Evolutionary conservation across 2,888 invertebrate species (phyloP), one percentile per base, ranked within the genome.

Genomic region (Clanis bilineata): DNA sequence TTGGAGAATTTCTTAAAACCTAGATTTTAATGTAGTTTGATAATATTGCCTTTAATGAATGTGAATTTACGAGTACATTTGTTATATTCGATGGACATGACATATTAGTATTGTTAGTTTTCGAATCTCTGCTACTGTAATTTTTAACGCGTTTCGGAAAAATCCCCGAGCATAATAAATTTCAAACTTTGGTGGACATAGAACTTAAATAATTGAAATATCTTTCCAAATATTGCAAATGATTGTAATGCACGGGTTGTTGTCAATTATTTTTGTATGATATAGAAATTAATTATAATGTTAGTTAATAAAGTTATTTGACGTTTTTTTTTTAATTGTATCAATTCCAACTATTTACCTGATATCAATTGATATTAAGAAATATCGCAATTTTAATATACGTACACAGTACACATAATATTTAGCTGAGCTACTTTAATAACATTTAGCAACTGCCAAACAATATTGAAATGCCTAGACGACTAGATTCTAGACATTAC

Each of bases 221-320:
- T 56, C n/a, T 25, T n/a, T 56, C 18, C 22, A 23, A 41, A 45
- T 23, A 23, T 59, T 56, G 18, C 36, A 44, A 59, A 22, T 32
- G 15, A 23, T 22, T 22, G n/a, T 32, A n/a, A 32, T 56, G 62
- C 64, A 72, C 68, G 76, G 69, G 72, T 76, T 80, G 72, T 81
- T 79, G 70, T 72, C 71, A 72, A 70, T 66, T 73, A 81, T 79
- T 80, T 80, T 83, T 81, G 77, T 80, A 80, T 67, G 59, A 71
- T 74, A 76, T 72, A 73, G 64, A 68, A 64, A 66, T 62, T 73
- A 73, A 70, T 70, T 62, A 67, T 70, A 80, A 76, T 76, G 71
- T 72, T 83, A 82, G 69, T 75, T 72, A 86, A 76, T 88, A 86
- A 88, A 88, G 76, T 78, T 72, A 73, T 70, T 51, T 81, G 77